Evolutionary conservation across 1,140 invertebrate genomes (phyloP).

Genomic region (Hesperophylax magnus): DNA sequence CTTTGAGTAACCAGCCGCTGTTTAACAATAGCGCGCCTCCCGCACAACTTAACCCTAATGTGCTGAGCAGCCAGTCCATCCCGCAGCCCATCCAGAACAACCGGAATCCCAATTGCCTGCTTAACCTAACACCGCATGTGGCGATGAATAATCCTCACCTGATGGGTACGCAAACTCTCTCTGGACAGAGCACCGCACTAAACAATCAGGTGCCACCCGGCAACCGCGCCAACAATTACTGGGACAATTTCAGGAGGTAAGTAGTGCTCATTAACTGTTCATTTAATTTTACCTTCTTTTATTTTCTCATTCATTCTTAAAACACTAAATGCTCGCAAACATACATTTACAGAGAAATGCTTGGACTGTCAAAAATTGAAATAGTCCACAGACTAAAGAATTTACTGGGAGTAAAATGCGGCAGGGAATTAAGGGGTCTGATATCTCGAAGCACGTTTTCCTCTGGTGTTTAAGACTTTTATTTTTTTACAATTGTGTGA

Average conservation of each 20-base stretch:
- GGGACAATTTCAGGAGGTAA: constrained; percentile 92
- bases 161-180: constrained; percentile 30
- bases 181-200: constrained; percentile 68
- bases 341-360: no score
- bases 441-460: no score
- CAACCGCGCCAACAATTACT: constrained; percentile 91
- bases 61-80: constrained; percentile 36
- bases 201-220: constrained; percentile 91
- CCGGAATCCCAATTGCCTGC: constrained; percentile 43
- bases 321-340: constrained; percentile 3
- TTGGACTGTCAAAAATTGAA: no score
- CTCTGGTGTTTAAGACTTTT: no score
- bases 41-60: constrained; percentile 45
- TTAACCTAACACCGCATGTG: constrained; percentile 45
- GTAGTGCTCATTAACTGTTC: constrained; percentile 13
- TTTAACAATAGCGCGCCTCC: constrained; percentile 50
- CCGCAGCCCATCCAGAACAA: constrained; percentile 51
- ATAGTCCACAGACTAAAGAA: no score
- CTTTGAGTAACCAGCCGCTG: constrained; percentile 42
- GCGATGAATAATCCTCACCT: constrained; percentile 38
- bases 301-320: neutral
- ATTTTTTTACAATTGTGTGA: no score
- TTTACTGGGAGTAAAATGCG: no score
- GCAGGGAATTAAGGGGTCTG: no score
- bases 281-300: neutral